A percentile compares a stretch with the other conserved stretches of the same genome.
These are phyloP conservation scores for Noctua janthe DNA, from an alignment of 2,888 invertebrate species.

Conservation along the genomic window DNA sequence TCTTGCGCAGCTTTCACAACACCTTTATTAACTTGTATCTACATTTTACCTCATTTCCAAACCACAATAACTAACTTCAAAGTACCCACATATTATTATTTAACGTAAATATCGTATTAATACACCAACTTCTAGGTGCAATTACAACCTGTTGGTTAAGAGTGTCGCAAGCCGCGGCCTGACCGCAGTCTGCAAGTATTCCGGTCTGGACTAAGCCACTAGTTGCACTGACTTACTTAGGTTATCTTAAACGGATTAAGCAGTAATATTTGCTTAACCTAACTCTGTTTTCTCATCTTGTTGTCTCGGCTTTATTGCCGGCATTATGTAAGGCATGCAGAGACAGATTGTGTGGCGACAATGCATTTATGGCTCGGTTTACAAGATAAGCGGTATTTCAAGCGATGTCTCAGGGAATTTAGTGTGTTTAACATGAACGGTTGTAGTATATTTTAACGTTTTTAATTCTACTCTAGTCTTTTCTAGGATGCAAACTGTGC, in stretches of 20 bases:
- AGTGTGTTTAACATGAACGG: conserved; percentile 30
- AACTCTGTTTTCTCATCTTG: conserved; percentile 26
- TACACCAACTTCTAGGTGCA: conserved; percentile 41
- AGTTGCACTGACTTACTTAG: conserved; percentile 58
- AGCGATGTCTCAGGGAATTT: conserved; percentile 20
- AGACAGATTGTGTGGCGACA: conserved; percentile 52
- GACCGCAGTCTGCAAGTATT: conserved; percentile 61
- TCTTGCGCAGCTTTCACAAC: background rate
- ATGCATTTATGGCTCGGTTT: conserved; percentile 58
- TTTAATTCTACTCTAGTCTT: conserved; percentile 6
- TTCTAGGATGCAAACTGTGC: background rate
- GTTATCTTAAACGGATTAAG: conserved; percentile 58
- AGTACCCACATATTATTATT: conserved; percentile 18
- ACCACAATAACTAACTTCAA: conserved; percentile 24
- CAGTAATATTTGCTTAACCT: conserved; percentile 57
- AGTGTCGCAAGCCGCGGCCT: conserved; percentile 62
- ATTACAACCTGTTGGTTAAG: conserved; percentile 65
- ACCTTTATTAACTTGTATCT: background rate
- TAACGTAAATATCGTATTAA: conserved; percentile 39
- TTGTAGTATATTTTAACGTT: conserved; percentile 14
- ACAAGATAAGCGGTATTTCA: conserved; percentile 60
- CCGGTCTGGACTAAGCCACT: conserved; percentile 56
- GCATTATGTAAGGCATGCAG: conserved; percentile 43
- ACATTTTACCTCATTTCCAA: conserved; percentile 12
- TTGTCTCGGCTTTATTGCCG: conserved; percentile 48